A percentile compares a stretch with the other conserved stretches of the same genome.
phyloP scores from a whole-genome alignment of 2,113 vertebrate species.

The Talpa occidentalis region DNA sequence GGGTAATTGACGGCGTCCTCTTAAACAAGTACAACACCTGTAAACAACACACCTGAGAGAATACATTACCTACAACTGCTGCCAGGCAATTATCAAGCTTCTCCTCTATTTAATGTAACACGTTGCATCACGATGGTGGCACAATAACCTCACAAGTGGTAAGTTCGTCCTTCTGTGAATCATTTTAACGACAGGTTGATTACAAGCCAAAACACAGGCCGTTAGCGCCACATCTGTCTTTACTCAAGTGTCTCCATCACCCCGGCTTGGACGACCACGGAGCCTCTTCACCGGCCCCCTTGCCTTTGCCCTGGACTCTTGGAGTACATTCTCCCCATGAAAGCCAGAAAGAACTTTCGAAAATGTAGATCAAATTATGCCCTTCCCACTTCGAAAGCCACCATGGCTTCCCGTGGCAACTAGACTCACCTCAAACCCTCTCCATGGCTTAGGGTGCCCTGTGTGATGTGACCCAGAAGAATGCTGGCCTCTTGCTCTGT shows the following conservation, averaged over 20 bases:
- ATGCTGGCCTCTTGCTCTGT: neutral
- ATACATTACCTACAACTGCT: constrained; percentile 34
- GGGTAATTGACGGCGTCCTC: constrained; percentile 56
- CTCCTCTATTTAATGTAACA: constrained; percentile 59
- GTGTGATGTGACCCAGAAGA: too few species aligned
- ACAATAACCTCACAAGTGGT: neutral
- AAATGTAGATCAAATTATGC: neutral
- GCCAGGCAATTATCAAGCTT: constrained; percentile 67
- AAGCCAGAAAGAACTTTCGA: neutral
- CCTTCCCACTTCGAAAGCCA: neutral
- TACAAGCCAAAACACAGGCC: neutral
- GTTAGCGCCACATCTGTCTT: neutral
- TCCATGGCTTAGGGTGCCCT: neutral
- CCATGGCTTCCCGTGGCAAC: too few species aligned
- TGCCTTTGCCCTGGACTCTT: neutral
- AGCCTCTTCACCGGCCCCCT: neutral
- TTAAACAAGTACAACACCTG: constrained; percentile 67
- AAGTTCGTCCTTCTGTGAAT: neutral
- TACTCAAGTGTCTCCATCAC: neutral
- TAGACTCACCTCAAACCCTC: neutral
- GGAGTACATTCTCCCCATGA: neutral
- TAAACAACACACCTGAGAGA: constrained; percentile 59
- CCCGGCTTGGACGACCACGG: accelerated
- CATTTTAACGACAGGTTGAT: neutral
- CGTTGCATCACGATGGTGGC: neutral